A percentile compares a stretch with the other conserved stretches of the same genome.
Evolutionary conservation across 2,113 vertebrate genomes (phyloP).

Genomic region (Sporophila hypoxantha): DNA sequence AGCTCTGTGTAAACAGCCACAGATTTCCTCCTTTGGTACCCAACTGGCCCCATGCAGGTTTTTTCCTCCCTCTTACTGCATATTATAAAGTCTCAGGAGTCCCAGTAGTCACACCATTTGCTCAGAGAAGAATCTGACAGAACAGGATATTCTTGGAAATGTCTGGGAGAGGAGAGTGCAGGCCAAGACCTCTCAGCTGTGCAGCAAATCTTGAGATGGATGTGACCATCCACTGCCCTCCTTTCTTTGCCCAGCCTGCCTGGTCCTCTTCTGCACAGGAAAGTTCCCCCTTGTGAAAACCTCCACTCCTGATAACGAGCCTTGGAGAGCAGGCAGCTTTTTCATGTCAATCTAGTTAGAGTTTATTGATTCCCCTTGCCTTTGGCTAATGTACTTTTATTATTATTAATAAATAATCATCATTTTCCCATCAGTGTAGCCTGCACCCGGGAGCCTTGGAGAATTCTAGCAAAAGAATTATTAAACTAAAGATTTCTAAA

Average conservation of each 20-base stretch:
- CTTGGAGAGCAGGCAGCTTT: not conserved
- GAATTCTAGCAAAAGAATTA: slow-evolving; percentile 19
- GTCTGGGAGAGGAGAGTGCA: not conserved
- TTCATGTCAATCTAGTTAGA: slow-evolving; percentile 19
- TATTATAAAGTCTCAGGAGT: not conserved
- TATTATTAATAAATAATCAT: slow-evolving; percentile 55
- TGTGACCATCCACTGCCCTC: not conserved
- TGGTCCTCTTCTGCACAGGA: not conserved
- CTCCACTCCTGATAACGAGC: not conserved
- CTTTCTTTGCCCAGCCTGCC: not conserved
- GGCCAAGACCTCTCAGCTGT: not conserved
- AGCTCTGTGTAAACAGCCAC: not conserved
- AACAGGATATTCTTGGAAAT: not conserved
- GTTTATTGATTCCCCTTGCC: slow-evolving; percentile 53
- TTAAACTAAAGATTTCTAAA: slow-evolving; percentile 21
- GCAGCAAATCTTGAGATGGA: not conserved
- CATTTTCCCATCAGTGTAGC: slow-evolving; percentile 15
- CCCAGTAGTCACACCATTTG: not conserved
- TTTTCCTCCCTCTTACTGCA: not conserved
- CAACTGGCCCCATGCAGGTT: not conserved
- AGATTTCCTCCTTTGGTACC: not conserved
- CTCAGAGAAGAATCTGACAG: not conserved
- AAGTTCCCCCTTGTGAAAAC: not conserved
- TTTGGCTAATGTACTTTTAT: slow-evolving; percentile 39
- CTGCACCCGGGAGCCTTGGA: not conserved